Percentiles rank a stretch among this genome's conserved stretches.
Conservation (phyloP, 2,113 vertebrate species). For the Actenoides hombroni region DNA sequence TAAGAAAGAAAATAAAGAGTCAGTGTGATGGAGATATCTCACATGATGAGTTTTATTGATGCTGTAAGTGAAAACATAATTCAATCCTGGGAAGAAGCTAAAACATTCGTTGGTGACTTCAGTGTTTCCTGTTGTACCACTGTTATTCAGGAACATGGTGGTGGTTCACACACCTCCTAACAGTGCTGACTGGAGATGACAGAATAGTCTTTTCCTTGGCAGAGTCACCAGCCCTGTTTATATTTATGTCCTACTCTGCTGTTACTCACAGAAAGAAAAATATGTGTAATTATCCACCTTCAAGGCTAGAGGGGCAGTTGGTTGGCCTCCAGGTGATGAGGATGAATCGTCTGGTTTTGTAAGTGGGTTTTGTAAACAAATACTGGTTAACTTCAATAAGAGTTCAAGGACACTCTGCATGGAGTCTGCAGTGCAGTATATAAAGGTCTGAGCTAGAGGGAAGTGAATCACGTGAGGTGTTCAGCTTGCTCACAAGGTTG, state of each 20-base stretch:
- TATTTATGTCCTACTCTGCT: not conserved
- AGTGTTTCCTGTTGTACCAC: not conserved
- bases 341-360: not conserved
- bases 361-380: not conserved
- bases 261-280: not conserved
- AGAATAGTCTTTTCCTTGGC: not conserved
- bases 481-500: not conserved
- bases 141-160: not conserved
- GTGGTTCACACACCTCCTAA: not conserved
- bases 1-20: not conserved
- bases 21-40: not conserved
- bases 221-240: not conserved
- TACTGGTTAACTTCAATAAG: not conserved
- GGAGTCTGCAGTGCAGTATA: not conserved
- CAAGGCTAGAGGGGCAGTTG: not conserved
- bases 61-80: not conserved
- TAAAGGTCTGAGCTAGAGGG: not conserved
- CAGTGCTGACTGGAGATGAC: not conserved
- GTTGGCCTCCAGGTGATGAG: not conserved
- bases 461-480: not conserved
- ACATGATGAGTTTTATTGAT: not conserved
- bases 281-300: not conserved
- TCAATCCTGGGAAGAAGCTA: not conserved
- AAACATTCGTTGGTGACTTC: not conserved
- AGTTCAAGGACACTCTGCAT: not conserved